phyloP scores from a whole-genome alignment of 2,797 vertebrate genomes.

The Capromys pilorides region DNA sequence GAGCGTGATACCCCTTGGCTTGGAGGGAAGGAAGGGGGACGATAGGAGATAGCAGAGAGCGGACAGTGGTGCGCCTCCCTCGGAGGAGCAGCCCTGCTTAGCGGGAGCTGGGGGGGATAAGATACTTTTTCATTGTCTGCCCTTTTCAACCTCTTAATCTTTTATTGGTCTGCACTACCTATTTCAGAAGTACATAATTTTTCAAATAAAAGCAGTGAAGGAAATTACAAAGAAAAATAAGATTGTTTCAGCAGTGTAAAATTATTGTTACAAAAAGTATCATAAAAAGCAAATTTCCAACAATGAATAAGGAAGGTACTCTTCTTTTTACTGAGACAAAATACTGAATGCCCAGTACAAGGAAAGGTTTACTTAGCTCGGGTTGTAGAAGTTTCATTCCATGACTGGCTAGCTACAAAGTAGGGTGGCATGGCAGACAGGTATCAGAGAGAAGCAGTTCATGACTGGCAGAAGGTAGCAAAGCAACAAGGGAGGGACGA shows the following conservation, averaged over 20 bases:
- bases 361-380: neutral
- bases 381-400: neutral
- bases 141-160: neutral
- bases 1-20: no score
- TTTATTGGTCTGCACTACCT: neutral
- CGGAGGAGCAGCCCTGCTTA: no score
- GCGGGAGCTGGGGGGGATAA: no score
- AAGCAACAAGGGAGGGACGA: neutral
- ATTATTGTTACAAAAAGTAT: neutral
- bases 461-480: neutral
- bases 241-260: slow-evolving; percentile 8
- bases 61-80: no score
- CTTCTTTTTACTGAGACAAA: neutral
- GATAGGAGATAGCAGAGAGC: no score
- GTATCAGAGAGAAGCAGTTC: neutral
- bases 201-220: slow-evolving; percentile 39
- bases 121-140: no score
- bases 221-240: slow-evolving; percentile 27
- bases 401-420: neutral
- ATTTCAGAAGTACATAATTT: neutral
- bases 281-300: neutral
- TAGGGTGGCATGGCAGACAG: neutral
- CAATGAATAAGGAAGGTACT: neutral
- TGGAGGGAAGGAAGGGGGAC: no score
- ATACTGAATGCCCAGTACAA: neutral